Base-by-base conservation (phyloP, 2,888 invertebrate species). In the Apamea anceps region DNA sequence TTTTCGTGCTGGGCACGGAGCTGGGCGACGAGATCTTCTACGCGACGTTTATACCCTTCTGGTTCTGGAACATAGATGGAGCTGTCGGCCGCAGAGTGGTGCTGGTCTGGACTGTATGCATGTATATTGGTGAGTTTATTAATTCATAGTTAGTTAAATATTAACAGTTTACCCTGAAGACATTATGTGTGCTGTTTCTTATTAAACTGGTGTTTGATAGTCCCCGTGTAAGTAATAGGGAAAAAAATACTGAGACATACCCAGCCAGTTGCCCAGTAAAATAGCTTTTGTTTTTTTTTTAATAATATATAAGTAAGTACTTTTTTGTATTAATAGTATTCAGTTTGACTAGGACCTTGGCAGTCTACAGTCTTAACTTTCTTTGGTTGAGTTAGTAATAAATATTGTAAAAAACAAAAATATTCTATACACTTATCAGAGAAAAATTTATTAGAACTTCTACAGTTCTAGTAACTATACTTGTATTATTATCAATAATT, bases 1-100 rank as follows among this genome's bases (percentile, higher is more conserved):
- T 99, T 84, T 99, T 99, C 94, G 95, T 98, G 37, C 97, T 99
- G 92, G 99, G 99, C 32, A 99, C 99, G 0, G 98, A 98, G 83
- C 95, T 99, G 37, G 99, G 99, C 0, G 99, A 99, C 95, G 99
- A 99, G 96, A 97, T 98, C 84, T 99, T 99, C 94, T 99, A 99
- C 95, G 98, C 98, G 2, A 97, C 98, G n/a, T 99, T 99, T 92
- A 99, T 99, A 91, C 99, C 99, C 1, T 99, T 99, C 94, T 99
- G 99, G 98, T 98, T 99, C 93, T 99, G 99, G 99, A 99, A 99
- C 95, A 97, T 99, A 80, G 99, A 99, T 95, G 98, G 98, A 37
- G 98, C 98, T 51, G 98, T 99, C 5, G 98, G 98, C 25, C 97
- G 99, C 88, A 97, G 99, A 94, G 98, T 99, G 32, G 98, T 99